Conservation (phyloP, 2,797 vertebrate species). For the Pteronotus mesoamericanus region DNA sequence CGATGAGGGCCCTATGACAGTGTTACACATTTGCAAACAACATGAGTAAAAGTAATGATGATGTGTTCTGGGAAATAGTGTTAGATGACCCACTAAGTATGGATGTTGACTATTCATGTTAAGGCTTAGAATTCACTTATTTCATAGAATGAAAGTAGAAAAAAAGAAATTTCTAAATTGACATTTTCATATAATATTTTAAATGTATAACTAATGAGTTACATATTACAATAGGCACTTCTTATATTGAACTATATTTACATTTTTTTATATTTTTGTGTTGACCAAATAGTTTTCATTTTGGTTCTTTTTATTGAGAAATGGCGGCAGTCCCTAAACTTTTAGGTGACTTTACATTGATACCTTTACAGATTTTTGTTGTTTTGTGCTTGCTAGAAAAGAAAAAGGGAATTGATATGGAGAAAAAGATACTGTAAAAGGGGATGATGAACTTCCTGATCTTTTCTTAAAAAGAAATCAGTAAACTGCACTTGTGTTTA, state of each 20-base stretch:
- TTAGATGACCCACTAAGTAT: background rate
- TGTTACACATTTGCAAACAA: background rate
- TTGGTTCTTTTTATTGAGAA: background rate
- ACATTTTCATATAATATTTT: background rate
- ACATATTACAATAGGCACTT: background rate
- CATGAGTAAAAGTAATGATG: background rate
- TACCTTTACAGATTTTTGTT: background rate
- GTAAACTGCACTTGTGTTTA: background rate
- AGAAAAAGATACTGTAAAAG: background rate
- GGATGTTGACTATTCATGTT: background rate
- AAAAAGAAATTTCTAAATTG: slow-evolving; percentile 17
- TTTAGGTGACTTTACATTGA: background rate
- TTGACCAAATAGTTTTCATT: slow-evolving; percentile 12
- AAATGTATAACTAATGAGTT: background rate
- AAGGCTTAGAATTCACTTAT: background rate
- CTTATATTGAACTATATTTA: background rate
- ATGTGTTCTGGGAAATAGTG: background rate
- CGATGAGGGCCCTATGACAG: background rate
- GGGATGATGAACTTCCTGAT: background rate
- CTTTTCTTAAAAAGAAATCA: background rate
- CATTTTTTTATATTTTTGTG: background rate
- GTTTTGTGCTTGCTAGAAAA: background rate
- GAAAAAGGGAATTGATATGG: background rate
- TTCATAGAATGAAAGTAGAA: background rate
- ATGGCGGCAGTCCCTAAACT: background rate